Base-by-base conservation (phyloP, 2,888 invertebrate species). In the Drosophila cognata region DNA sequence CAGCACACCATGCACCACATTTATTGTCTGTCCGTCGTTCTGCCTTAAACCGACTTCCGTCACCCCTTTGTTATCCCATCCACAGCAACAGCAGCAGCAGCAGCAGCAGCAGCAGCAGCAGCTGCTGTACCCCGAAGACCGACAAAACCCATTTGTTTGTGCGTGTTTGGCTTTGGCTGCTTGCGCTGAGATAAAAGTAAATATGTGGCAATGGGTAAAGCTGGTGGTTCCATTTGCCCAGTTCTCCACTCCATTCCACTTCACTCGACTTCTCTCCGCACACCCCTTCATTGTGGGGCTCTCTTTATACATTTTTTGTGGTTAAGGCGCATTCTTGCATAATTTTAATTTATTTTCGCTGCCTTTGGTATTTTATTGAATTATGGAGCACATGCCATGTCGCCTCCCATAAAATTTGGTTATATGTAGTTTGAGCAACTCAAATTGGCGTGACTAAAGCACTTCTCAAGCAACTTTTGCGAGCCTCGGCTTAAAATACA, bases 201-300 rank as follows among this genome's bases (percentile, higher is more conserved):
- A 89, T 88, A 88, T 88, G 88, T 88, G 88, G 88, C 83, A 73
- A 76, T 83, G 88, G 89, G 82, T 81, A 70, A 70, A 74, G 74
- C 80, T 71, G 57, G 74, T 66, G 83, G 83, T 83, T 82, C 71
- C 77, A 68, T 84, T 82, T 83, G 57, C 62, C 71, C 70, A 66
- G 70, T 59, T 56, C 56, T 74, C 48, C 33, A 35, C 69, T 63
- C 55, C 16, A 18, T 21, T 25, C 2, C 29, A 8, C 18, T 50
- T 29, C 29, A 4, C 51, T 51, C n/a, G 5, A n/a, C 33, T 18
- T 18, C 35, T 4, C 55, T 56, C 65, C 28, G 36, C 64, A 21
- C 7, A 21, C 7, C 65, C 57, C 58, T 61, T 50, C 56, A 53
- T 58, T 73, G 59, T 43, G 46, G 18, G 25, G 43, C 57, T 56